Evolutionary conservation across 2,888 invertebrate genomes (phyloP).

Genomic region (Conchocele bisecta): DNA sequence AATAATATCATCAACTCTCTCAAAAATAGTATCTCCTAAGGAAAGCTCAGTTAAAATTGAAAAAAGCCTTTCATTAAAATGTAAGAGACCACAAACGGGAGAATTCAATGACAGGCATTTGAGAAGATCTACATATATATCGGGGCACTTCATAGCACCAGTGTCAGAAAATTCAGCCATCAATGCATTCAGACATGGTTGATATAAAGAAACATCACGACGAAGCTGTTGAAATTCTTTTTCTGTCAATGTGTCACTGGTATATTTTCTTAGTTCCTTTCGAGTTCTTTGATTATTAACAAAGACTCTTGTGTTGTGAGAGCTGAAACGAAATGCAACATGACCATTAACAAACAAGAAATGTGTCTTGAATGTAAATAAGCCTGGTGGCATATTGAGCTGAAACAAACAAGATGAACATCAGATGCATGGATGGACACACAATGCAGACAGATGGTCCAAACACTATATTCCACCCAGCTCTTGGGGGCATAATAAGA

Average conservation of each 20-base stretch:
- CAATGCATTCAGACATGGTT: not conserved
- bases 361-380: too few species aligned
- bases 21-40: not conserved
- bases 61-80: not conserved
- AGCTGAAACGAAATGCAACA: slow-evolving; percentile 6
- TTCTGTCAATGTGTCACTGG: not conserved
- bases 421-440: too few species aligned
- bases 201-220: not conserved
- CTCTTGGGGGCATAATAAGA: too few species aligned
- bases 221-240: not conserved
- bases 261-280: not conserved
- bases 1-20: not conserved
- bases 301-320: slow-evolving; percentile 19
- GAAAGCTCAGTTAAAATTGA: not conserved
- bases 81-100: slow-evolving; percentile 8
- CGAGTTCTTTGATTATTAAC: slow-evolving; percentile 6
- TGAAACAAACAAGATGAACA: too few species aligned
- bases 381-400: too few species aligned
- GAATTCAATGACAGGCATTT: not conserved
- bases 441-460: too few species aligned
- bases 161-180: not conserved
- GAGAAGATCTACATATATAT: not conserved
- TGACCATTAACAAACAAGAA: too few species aligned
- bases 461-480: too few species aligned
- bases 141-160: not conserved